These are phyloP conservation scores for Sterrhoptilus dennistouni DNA, from an alignment of 2,113 vertebrate genomes.

Conservation along the genomic window DNA sequence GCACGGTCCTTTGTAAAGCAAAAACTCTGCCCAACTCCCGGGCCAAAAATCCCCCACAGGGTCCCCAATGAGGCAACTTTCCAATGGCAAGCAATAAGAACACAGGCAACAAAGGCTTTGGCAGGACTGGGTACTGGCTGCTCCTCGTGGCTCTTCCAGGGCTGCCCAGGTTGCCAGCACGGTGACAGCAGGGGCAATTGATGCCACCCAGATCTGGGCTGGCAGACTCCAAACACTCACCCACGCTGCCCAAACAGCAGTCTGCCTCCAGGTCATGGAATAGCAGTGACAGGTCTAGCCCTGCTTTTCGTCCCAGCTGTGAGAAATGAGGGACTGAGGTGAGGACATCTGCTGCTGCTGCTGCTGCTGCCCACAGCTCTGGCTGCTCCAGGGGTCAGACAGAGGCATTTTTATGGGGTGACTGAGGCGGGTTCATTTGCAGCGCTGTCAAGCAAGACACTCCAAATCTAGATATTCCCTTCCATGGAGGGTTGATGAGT, in stretches of 20 bases:
- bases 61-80: neutral
- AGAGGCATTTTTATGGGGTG: neutral
- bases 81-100: neutral
- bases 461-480: neutral
- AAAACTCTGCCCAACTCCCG: neutral
- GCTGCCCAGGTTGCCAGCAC: neutral
- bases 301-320: neutral
- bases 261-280: neutral
- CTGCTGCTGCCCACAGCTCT: neutral
- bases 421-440: neutral
- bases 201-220: neutral
- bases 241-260: neutral
- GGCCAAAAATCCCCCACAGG: neutral
- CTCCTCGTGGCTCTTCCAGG: neutral
- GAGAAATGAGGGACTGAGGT: neutral
- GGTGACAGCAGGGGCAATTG: neutral
- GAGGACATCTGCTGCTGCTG: neutral
- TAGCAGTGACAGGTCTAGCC: neutral
- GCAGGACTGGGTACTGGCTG: neutral
- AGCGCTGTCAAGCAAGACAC: neutral
- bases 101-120: conserved; percentile 7
- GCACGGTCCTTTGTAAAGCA: neutral
- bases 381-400: neutral
- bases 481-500: accelerated
- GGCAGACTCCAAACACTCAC: neutral